phyloP scores from a whole-genome alignment of 1,140 invertebrate genomes.

The Schlechtendalia chinensis region DNA sequence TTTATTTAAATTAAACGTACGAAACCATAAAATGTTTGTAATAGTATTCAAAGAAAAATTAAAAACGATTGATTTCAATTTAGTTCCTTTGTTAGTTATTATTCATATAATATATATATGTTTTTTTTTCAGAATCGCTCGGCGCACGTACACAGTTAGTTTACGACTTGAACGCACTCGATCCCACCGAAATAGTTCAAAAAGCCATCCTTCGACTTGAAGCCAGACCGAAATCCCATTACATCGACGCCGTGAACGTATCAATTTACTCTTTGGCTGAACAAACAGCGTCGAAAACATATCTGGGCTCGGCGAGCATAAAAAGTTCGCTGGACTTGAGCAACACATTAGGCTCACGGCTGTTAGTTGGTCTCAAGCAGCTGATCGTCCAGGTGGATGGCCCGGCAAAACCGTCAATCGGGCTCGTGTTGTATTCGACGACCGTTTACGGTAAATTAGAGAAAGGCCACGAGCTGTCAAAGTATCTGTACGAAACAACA shows the following conservation, averaged over 20 bases:
- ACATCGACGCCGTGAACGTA: not conserved
- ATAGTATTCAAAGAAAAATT: too few species aligned
- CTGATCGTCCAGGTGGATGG: not conserved
- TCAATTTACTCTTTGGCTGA: constrained; percentile 21
- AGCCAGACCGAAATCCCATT: not conserved
- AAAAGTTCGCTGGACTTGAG: not conserved
- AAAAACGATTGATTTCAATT: too few species aligned
- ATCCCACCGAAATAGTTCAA: constrained; percentile 20
- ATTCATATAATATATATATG: too few species aligned
- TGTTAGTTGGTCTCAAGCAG: not conserved
- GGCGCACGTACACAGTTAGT: not conserved
- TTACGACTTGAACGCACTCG: constrained; percentile 4
- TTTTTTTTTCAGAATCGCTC: constrained; percentile 20
- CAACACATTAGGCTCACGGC: not conserved
- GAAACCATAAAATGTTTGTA: too few species aligned
- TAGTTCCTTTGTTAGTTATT: too few species aligned
- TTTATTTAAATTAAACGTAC: too few species aligned
- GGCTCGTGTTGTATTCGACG: constrained; percentile 29
- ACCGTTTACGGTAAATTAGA: not conserved
- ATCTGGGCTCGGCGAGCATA: constrained; percentile 11
- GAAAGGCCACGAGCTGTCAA: constrained; percentile 11
- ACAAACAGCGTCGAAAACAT: constrained; percentile 9
- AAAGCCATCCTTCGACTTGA: constrained; percentile 37
- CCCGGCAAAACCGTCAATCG: not conserved
- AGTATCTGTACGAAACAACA: not conserved